Conservation (phyloP, 2,797 vertebrate species). For the Amphiprion clarkii region DNA sequence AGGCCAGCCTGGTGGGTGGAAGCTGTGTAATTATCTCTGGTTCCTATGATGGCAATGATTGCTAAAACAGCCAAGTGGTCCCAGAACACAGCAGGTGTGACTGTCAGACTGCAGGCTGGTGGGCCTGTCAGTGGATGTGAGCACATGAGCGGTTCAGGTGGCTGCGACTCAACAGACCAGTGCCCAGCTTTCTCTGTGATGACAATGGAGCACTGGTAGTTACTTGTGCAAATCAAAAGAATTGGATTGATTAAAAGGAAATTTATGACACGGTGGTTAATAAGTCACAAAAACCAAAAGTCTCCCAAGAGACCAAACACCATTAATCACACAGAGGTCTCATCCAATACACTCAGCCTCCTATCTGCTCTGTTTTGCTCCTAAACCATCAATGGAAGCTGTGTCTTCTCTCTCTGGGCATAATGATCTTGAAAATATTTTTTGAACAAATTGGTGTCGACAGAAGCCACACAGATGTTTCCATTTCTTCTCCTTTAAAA, state of each 20-base stretch:
- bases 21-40: constrained; percentile 85
- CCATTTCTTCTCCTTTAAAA: constrained; percentile 44
- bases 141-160: constrained; percentile 28
- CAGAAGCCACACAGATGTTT: constrained; percentile 66
- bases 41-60: constrained; percentile 81
- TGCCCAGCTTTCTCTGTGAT: constrained; percentile 14
- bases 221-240: constrained; percentile 40
- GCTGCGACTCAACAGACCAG: constrained; percentile 5
- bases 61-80: constrained; percentile 74
- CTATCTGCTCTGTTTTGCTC: constrained; percentile 16
- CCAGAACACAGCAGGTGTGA: constrained; percentile 74
- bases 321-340: constrained; percentile 53
- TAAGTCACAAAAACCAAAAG: constrained; percentile 22
- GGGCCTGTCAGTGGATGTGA: constrained; percentile 40
- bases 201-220: constrained; percentile 8
- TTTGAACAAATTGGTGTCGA: constrained; percentile 48
- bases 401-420: background rate
- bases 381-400: constrained; percentile 5
- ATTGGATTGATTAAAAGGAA: constrained; percentile 68
- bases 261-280: constrained; percentile 39
- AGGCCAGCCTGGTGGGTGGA: constrained; percentile 75
- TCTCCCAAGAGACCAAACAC: constrained; percentile 37
- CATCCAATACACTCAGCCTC: constrained; percentile 30
- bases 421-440: constrained; percentile 38
- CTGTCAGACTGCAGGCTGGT: constrained; percentile 63